Conservation (phyloP, 2,113 vertebrate genomes). For the Caretta caretta region DNA sequence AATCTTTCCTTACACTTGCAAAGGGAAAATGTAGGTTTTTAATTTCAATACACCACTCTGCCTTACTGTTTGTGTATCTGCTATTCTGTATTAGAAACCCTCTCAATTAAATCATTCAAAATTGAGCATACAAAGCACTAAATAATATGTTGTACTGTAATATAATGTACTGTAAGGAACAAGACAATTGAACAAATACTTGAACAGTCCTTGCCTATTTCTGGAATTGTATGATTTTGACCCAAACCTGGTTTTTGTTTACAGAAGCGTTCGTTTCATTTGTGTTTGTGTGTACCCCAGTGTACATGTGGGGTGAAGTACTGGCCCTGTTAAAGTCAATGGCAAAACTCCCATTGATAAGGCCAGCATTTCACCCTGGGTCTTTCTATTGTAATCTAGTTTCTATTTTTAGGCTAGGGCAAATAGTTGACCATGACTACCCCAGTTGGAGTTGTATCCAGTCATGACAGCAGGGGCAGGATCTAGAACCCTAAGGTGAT, state of each 20-base stretch:
- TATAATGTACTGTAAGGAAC: background rate
- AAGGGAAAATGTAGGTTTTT: background rate
- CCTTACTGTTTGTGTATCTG: background rate
- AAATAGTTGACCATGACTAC: background rate
- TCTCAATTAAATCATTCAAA: background rate
- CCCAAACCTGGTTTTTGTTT: background rate
- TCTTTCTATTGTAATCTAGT: background rate
- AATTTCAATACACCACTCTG: background rate
- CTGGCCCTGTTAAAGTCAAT: background rate
- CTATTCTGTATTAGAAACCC: background rate
- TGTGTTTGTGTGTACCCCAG: accelerated
- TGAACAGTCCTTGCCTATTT: background rate
- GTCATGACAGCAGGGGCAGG: background rate
- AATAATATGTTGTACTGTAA: background rate
- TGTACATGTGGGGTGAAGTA: background rate
- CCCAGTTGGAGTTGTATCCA: background rate
- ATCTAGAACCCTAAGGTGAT: background rate
- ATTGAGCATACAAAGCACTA: background rate
- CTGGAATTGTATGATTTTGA: background rate
- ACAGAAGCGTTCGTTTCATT: background rate
- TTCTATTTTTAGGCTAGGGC: background rate
- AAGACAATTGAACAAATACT: background rate
- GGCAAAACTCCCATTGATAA: background rate
- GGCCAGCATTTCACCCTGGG: accelerated
- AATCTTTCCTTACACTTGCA: background rate